Conservation (phyloP, 2,113 vertebrate species). For the Mohoua ochrocephala region DNA sequence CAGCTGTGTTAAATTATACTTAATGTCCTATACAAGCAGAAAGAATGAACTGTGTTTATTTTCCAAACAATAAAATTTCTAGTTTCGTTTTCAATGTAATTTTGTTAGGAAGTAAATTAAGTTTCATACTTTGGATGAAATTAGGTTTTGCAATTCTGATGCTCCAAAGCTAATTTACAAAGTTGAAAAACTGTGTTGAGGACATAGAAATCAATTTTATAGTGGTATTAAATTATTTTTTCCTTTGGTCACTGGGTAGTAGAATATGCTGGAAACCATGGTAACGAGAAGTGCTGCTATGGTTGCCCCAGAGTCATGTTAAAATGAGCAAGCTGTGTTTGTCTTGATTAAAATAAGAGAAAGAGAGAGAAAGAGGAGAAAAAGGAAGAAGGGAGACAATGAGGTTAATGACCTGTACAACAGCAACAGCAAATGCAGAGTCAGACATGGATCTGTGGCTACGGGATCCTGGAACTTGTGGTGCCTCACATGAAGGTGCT, state of each 20-base stretch:
- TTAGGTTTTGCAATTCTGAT: background rate
- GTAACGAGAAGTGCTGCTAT: background rate
- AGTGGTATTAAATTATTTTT: background rate
- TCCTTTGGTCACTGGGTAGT: background rate
- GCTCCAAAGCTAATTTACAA: background rate
- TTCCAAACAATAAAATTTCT: conserved; percentile 42
- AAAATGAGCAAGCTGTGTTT: background rate
- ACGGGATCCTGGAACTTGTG: background rate
- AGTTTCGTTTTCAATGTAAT: background rate
- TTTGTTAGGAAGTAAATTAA: conserved; percentile 31
- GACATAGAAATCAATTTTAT: background rate
- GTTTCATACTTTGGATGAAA: background rate
- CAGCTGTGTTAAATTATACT: conserved; percentile 47
- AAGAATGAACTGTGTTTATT: conserved; percentile 20
- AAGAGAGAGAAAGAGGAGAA: background rate
- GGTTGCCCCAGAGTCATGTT: background rate
- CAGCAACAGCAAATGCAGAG: background rate
- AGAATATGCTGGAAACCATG: conserved; percentile 6
- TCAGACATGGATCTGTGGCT: background rate
- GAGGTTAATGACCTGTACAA: background rate
- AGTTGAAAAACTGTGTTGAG: background rate
- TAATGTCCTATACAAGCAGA: background rate
- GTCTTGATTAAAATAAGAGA: background rate
- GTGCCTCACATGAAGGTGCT: background rate
- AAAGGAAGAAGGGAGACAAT: background rate